phyloP scores from a whole-genome alignment of 2,113 vertebrate genomes.

The Triplophysa rosa region DNA sequence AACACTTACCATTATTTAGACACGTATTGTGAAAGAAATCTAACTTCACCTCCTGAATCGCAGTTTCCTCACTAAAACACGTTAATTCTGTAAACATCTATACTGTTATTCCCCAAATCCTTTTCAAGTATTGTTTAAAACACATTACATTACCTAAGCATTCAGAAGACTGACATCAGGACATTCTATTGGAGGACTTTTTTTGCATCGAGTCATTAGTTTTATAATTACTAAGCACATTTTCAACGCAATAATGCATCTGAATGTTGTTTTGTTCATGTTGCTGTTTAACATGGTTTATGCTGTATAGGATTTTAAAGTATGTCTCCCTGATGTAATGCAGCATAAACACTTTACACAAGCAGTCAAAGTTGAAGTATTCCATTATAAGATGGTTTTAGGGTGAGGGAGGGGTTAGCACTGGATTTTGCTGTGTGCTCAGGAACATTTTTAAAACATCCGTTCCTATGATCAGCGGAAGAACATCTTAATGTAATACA shows the following conservation, averaged over 20 bases:
- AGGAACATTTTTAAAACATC: neutral
- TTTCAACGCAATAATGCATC: neutral
- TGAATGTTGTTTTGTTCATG: slow-evolving; percentile 2
- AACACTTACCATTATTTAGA: neutral
- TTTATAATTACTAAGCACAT: no score
- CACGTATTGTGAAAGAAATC: neutral
- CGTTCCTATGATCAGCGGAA: slow-evolving; percentile 40
- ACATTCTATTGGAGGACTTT: no score
- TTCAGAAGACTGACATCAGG: neutral
- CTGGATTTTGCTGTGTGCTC: neutral
- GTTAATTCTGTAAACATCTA: neutral
- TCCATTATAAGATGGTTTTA: slow-evolving; percentile 26
- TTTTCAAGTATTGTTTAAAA: slow-evolving; percentile 7
- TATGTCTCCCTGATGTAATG: no score
- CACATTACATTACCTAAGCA: neutral
- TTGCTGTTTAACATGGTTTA: slow-evolving; percentile 1
- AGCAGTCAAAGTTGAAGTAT: slow-evolving; percentile 45
- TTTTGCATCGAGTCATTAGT: no score
- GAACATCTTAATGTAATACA: slow-evolving; percentile 24
- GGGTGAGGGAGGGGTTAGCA: neutral
- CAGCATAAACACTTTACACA: no score
- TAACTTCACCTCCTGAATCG: neutral
- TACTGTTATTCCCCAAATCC: neutral
- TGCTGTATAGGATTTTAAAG: no score
- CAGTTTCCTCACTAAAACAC: neutral